phyloP scores from a whole-genome alignment of 2,113 vertebrate genomes.

The Scomber colias region DNA sequence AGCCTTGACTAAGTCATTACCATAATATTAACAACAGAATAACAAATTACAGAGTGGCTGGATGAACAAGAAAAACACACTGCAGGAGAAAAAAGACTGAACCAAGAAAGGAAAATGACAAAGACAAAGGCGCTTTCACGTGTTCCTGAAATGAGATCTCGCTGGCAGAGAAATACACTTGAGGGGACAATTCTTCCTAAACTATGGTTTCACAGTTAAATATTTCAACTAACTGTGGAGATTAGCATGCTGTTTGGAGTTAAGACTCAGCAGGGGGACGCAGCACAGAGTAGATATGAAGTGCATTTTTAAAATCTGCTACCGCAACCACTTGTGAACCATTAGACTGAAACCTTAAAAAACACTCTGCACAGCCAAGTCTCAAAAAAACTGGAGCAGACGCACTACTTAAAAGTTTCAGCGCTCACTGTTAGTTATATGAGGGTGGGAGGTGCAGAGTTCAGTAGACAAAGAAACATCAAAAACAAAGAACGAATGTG shows the following conservation, averaged over 20 bases:
- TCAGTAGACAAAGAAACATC: background rate
- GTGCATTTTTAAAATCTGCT: constrained; percentile 11
- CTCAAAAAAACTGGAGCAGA: background rate
- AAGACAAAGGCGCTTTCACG: background rate
- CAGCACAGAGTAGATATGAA: background rate
- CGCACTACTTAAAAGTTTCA: background rate
- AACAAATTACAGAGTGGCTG: constrained; percentile 22
- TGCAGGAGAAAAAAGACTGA: background rate
- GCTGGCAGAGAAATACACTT: constrained; percentile 10
- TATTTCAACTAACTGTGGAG: constrained; percentile 32
- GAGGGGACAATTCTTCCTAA: constrained; percentile 24
- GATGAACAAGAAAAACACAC: constrained; percentile 9
- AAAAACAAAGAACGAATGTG: background rate
- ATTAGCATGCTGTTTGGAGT: constrained; percentile 14
- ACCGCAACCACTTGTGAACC: background rate
- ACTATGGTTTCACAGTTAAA: constrained; percentile 33
- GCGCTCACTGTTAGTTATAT: constrained; percentile 40
- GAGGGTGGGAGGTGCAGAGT: background rate
- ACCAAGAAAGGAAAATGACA: background rate
- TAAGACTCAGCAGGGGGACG: constrained; percentile 29
- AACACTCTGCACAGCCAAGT: background rate
- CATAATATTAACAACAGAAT: constrained; percentile 28
- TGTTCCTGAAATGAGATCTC: constrained; percentile 17
- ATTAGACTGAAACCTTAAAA: constrained; percentile 17
- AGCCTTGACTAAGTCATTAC: constrained; percentile 55